A percentile compares a stretch with the other conserved stretches of the same genome.
Evolutionary conservation across 2,797 vertebrate genomes (phyloP).

Genomic region (Falco peregrinus): DNA sequence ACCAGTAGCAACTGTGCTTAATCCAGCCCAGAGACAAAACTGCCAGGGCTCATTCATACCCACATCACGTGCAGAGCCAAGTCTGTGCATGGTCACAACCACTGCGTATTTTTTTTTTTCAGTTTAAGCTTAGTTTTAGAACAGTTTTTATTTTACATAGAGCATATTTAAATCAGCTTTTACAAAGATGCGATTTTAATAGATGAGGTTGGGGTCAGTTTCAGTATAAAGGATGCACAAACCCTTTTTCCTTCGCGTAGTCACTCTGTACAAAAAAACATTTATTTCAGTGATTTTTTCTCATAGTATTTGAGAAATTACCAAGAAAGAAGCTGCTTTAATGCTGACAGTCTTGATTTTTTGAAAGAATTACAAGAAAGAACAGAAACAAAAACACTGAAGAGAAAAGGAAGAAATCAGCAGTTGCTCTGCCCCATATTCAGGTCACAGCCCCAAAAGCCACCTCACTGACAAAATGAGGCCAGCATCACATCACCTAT

Average conservation of each 20-base stretch:
- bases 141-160: neutral
- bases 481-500: neutral
- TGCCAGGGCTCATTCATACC: conserved; percentile 24
- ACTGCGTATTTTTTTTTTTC: fast-evolving
- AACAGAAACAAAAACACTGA: neutral
- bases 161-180: neutral
- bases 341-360: too few relatives aligned
- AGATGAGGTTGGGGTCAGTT: neutral
- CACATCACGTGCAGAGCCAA: conserved; percentile 9
- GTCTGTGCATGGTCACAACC: neutral
- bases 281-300: neutral
- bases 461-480: neutral
- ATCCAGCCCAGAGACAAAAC: conserved; percentile 36
- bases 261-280: fast-evolving
- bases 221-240: neutral
- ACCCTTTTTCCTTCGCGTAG: neutral
- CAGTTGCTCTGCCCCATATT: neutral
- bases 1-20: conserved; percentile 63
- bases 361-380: neutral
- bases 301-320: neutral
- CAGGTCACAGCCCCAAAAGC: neutral
- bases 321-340: neutral
- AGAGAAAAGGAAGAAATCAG: neutral
- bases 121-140: neutral
- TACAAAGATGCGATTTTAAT: neutral